phyloP scores from a whole-genome alignment of 2,888 invertebrate genomes.

The Cetonia aurata region DNA sequence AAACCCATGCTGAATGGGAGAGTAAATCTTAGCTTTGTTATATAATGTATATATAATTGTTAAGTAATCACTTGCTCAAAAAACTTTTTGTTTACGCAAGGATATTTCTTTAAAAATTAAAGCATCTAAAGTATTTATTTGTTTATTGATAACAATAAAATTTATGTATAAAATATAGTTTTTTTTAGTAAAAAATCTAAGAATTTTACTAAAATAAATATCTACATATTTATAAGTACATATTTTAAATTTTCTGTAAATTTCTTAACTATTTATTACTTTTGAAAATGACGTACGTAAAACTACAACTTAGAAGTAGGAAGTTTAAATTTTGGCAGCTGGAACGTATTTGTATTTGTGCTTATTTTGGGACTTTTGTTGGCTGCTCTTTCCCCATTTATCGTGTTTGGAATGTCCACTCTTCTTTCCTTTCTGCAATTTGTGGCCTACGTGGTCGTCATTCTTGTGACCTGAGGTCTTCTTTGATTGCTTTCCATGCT shows the following conservation, averaged over 20 bases:
- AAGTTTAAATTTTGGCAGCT: slow-evolving; percentile 32
- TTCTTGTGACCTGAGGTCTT: slow-evolving; percentile 59
- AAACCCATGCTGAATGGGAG: too few relatives aligned
- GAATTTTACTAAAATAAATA: slow-evolving; percentile 45
- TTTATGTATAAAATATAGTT: slow-evolving; percentile 43
- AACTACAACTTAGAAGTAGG: slow-evolving; percentile 21
- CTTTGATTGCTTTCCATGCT: slow-evolving; percentile 60
- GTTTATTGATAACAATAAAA: slow-evolving; percentile 42
- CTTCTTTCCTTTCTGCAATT: slow-evolving; percentile 57
- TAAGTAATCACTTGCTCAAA: too few relatives aligned
- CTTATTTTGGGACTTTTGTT: slow-evolving; percentile 57
- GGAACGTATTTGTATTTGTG: slow-evolving; percentile 58
- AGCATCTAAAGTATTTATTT: background rate
- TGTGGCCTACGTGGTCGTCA: slow-evolving; percentile 60
- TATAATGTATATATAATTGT: too few relatives aligned
- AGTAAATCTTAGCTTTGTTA: too few relatives aligned
- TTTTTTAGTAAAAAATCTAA: slow-evolving; percentile 35
- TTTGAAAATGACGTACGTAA: slow-evolving; percentile 22
- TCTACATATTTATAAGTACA: slow-evolving; percentile 20
- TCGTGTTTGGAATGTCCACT: slow-evolving; percentile 58
- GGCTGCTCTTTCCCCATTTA: slow-evolving; percentile 61
- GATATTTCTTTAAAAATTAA: background rate
- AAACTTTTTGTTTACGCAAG: background rate
- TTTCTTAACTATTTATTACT: slow-evolving; percentile 22
- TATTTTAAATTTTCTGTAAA: slow-evolving; percentile 10